A percentile compares a stretch with the other conserved stretches of the same genome.
phyloP scores from a whole-genome alignment of 2,797 vertebrate genomes.

The Caiman crocodilus region DNA sequence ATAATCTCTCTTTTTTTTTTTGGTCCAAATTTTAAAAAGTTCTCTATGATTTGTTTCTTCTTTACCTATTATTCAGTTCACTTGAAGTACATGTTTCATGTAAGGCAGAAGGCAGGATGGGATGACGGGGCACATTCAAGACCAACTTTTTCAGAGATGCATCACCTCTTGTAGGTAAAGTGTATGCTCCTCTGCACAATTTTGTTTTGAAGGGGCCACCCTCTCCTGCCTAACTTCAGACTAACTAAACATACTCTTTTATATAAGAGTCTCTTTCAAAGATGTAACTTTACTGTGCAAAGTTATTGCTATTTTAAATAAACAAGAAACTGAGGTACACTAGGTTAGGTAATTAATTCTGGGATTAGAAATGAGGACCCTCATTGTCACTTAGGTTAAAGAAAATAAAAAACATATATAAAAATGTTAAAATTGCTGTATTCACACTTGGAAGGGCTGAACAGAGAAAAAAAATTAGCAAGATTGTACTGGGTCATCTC shows the following conservation, averaged over 20 bases:
- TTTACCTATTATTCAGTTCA: background rate
- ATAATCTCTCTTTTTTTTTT: background rate
- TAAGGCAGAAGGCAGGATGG: too few species aligned
- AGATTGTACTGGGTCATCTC: slow-evolving; percentile 37
- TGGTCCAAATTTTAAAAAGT: background rate
- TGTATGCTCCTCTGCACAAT: background rate
- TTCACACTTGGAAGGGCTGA: background rate
- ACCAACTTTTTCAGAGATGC: too few species aligned
- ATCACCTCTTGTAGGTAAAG: too few species aligned
- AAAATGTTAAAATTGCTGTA: background rate
- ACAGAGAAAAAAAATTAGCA: background rate
- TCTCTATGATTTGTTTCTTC: background rate
- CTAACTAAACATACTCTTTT: background rate
- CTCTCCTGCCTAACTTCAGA: background rate
- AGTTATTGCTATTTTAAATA: background rate
- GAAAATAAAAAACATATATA: background rate
- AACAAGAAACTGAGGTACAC: background rate
- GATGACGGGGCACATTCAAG: too few species aligned
- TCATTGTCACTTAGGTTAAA: background rate
- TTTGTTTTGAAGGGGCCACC: background rate
- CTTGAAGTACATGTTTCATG: too few species aligned
- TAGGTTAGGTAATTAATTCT: accelerated
- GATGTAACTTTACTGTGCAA: background rate
- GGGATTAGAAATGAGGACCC: background rate
- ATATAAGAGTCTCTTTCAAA: background rate